Base-by-base conservation (phyloP, 2,888 invertebrate genomes). In the Drosophila kanekoi region DNA sequence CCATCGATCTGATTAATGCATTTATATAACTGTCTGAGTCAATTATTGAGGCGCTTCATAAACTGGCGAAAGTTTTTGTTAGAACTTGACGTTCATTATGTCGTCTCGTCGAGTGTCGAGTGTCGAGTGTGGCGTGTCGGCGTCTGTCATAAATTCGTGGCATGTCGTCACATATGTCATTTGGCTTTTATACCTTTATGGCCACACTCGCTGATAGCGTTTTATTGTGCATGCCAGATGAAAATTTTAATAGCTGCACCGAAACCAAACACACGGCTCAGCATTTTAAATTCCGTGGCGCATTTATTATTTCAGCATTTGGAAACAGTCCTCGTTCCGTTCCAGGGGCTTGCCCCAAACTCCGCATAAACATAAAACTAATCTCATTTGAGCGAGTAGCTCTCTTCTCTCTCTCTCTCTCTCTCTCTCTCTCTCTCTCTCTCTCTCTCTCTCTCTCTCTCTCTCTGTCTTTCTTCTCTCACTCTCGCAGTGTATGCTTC, bases 81-180 rank as follows among this genome's bases (percentile, higher is more conserved):
- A 35, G 45, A 9, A 40, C 41, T 58, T 44, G 54, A 3, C 35
- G 40, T 33, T 43, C 38, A 47, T 68, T 56, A 38, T 54, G 23
- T 57, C 60, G 28, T 8, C 28, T 28, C 8, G 28, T n/a, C n/a
- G n/a, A n/a, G n/a, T n/a, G n/a, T n/a, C n/a, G n/a, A n/a, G n/a
- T n/a, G n/a, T n/a, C n/a, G n/a, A n/a, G n/a, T 28, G 28, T 28
- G 8, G 28, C 28, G 10, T 38, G 44, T 37, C 37, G 43, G 11
- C 47, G 41, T 8, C 35, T 41, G 59, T 61, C 63, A 64, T 54
- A 79, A 81, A 84, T 64, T 70, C 43, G 52, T 5, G 59, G 28
- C 73, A 71, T 83, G 77, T 71, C 67, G 47, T 74, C 79, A 54
- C 75, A 81, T 71, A 68, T 77, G 72, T 76, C 85, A 81, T 81